Evolutionary conservation across 2,888 invertebrate species (phyloP).

Genomic region (Balanococcus diminutus): DNA sequence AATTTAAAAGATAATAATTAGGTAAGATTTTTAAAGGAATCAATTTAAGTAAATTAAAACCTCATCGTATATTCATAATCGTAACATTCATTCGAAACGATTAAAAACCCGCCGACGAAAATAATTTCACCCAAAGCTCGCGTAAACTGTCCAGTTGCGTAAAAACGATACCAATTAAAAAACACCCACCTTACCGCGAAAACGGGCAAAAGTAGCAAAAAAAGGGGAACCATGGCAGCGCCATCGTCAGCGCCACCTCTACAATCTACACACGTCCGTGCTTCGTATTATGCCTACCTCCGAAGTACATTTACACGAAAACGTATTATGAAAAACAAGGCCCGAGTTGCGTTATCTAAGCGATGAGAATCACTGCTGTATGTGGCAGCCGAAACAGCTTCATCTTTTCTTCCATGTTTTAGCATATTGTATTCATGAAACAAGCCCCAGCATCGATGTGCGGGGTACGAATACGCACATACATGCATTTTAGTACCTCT

Average conservation of each 20-base stretch:
- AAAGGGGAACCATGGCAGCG: background rate
- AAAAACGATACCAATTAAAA: constrained; percentile 42
- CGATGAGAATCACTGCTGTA: constrained; percentile 40
- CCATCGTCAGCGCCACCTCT: background rate
- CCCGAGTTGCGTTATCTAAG: constrained; percentile 14
- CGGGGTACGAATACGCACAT: background rate
- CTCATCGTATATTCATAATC: too few relatives aligned
- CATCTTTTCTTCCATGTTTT: constrained; percentile 26
- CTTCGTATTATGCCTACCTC: too few relatives aligned
- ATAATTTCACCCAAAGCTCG: background rate
- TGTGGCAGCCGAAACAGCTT: constrained; percentile 3
- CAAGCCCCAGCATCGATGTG: background rate
- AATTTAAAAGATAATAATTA: too few relatives aligned
- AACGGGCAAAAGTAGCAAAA: background rate
- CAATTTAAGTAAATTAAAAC: too few relatives aligned
- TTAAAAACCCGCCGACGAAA: background rate
- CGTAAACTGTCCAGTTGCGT: background rate
- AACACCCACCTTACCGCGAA: background rate
- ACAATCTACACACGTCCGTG: background rate
- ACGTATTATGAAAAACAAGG: constrained; percentile 14
- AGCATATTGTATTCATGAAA: constrained; percentile 43
- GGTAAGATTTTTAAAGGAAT: too few relatives aligned
- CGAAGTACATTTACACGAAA: background rate
- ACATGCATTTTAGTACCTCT: constrained; percentile 31
- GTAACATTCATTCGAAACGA: too few relatives aligned